Evolutionary conservation across 92 coral and sea anemone species (phyloP).

Genomic region (Palythoa caribaeorum): DNA sequence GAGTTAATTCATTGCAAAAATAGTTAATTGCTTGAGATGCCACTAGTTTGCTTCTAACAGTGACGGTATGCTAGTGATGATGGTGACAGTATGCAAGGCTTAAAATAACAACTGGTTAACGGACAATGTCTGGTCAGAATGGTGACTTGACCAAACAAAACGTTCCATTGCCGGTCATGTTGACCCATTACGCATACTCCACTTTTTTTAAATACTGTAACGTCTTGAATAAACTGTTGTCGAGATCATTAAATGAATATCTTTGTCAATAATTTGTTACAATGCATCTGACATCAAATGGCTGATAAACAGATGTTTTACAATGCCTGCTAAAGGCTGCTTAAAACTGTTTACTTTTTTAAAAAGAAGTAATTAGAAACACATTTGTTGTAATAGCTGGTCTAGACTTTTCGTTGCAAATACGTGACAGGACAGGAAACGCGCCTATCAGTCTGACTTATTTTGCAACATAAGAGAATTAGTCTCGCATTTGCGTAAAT

Average conservation of each 20-base stretch:
- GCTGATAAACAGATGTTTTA: conserved; percentile 24
- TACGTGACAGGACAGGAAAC: conserved; percentile 36
- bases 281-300: conserved; percentile 27
- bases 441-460: conserved; percentile 34
- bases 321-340: conserved; percentile 32
- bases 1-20: no score
- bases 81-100: not conserved
- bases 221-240: conserved; percentile 10
- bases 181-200: not conserved
- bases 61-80: not conserved
- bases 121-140: not conserved
- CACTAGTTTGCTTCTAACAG: no score
- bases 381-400: conserved; percentile 34
- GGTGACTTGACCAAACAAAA: not conserved
- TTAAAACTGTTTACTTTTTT: not conserved
- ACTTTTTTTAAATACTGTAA: not conserved
- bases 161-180: not conserved
- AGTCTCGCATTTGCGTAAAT: conserved; percentile 34
- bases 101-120: not conserved
- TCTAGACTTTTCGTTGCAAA: conserved; percentile 14
- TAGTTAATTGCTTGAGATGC: no score
- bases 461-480: conserved; percentile 34
- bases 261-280: conserved; percentile 14
- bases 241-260: not conserved
- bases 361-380: conserved; percentile 25